These are phyloP conservation scores for Melieria crassipennis DNA, from an alignment of 2,888 invertebrate genomes.

Conservation along the genomic window DNA sequence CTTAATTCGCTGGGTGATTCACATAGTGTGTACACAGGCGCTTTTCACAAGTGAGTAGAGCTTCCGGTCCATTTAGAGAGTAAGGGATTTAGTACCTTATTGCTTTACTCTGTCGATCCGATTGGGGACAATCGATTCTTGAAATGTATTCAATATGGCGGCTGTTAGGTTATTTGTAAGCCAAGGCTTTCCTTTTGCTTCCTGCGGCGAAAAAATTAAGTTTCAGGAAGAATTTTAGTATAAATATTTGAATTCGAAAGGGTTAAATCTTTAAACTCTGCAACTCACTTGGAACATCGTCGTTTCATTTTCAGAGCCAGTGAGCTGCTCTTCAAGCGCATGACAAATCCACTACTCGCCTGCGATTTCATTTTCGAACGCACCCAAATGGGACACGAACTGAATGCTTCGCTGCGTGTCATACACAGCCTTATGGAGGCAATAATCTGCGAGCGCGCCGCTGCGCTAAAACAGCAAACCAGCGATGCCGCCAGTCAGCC, in stretches of 20 bases:
- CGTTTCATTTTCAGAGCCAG: constrained; percentile 46
- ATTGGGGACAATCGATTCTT: background rate
- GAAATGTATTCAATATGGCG: too few relatives aligned
- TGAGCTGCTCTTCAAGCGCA: constrained; percentile 57
- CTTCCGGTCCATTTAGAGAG: background rate
- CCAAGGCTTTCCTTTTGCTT: too few relatives aligned
- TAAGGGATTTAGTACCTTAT: background rate
- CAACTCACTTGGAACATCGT: background rate
- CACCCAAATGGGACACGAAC: constrained; percentile 48
- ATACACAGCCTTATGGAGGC: constrained; percentile 56
- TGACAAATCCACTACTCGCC: constrained; percentile 60
- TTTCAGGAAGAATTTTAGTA: too few relatives aligned
- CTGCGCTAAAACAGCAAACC: constrained; percentile 23
- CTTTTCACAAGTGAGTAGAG: constrained; percentile 74
- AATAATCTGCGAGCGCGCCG: constrained; percentile 52
- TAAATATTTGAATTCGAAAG: background rate
- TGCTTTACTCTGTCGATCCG: too few relatives aligned
- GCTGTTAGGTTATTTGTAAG: too few relatives aligned
- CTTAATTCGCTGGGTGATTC: constrained; percentile 50
- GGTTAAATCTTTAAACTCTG: background rate
- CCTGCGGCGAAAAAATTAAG: too few relatives aligned
- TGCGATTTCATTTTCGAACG: constrained; percentile 56
- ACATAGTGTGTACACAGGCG: constrained; percentile 74
- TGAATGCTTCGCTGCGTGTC: constrained; percentile 46
- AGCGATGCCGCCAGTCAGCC: too few relatives aligned